Evolutionary conservation across 2,888 invertebrate species (phyloP), one percentile per base, ranked within the genome.

Genomic region (Nycteola revayana): DNA sequence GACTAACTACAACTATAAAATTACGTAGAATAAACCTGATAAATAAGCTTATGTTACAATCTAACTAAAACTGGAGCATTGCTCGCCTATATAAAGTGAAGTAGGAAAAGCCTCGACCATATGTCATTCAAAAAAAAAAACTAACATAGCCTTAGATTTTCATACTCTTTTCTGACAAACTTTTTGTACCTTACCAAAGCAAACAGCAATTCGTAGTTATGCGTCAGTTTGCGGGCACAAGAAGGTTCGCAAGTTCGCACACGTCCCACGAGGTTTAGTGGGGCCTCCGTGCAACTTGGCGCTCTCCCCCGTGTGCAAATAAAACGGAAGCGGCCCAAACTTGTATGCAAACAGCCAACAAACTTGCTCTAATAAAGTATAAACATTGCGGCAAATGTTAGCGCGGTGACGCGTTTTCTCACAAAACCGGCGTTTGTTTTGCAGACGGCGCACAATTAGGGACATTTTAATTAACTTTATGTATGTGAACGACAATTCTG

Each of bases 391-490:
- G 75, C 50, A 50, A 45, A 52, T 41, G 42, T 49, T 63, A 62
- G 63, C 66, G 58, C 62, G 61, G 61, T 63, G 63, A 63, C 66
- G 58, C 62, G 61, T 62, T n/a, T n/a, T n/a, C n/a, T n/a, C n/a
- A n/a, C n/a, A n/a, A n/a, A 58, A 52, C 54, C 42, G 33, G 29
- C 43, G 43, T 49, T 54, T 49, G 55, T 43, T 48, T 31, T 50
- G 59, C 54, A 58, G 54, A 43, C 50, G 63, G 60, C 61, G 50
- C 62, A 59, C 74, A 71, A 74, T 78, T 75, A 75, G 62, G 66
- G 66, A 74, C 70, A 76, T 78, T 81, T 82, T 76, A 78, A 85
- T 84, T 80, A 80, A 79, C 75, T 79, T 73, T 79, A 71, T 74
- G 72, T 72, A 67, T 60, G 67, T 75, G 74, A 73, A 73, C 65